Evolutionary conservation across 2,113 vertebrate genomes (phyloP).

Genomic region (Perognathus longimembris): DNA sequence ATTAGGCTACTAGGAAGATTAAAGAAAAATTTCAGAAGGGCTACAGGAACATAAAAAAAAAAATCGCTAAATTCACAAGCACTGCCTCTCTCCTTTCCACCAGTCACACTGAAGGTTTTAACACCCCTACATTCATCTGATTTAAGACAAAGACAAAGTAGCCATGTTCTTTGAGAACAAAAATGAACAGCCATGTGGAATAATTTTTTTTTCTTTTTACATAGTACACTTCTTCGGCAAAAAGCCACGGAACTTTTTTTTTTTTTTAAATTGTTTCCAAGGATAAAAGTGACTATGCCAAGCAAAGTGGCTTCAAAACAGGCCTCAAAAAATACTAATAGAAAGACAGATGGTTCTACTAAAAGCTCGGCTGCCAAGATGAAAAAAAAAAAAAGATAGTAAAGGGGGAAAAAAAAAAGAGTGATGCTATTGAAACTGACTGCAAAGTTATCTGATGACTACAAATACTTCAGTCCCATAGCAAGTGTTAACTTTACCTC

Average conservation of each 20-base stretch:
- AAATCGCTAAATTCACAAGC: conserved; percentile 22
- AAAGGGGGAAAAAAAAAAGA: conserved; percentile 88
- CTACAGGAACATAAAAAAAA: background rate
- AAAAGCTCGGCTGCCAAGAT: conserved; percentile 95
- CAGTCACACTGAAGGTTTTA: conserved; percentile 30
- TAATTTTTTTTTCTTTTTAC: conserved; percentile 83
- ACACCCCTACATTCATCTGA: conserved; percentile 70
- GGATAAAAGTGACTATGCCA: conserved; percentile 98
- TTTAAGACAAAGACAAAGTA: conserved; percentile 88
- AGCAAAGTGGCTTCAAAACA: conserved; percentile 92
- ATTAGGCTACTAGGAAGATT: conserved; percentile 70
- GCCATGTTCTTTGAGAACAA: conserved; percentile 86
- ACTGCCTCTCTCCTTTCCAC: background rate
- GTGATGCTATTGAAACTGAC: conserved; percentile 96
- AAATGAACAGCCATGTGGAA: conserved; percentile 94
- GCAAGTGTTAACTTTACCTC: conserved; percentile 90
- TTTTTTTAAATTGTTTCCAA: conserved; percentile 93
- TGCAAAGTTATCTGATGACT: conserved; percentile 91
- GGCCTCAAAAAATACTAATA: conserved; percentile 95
- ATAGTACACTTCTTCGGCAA: conserved; percentile 93
- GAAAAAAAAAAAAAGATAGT: conserved; percentile 90
- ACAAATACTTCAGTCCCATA: conserved; percentile 89
- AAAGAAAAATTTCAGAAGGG: conserved; percentile 58
- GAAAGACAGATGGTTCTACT: conserved; percentile 99
- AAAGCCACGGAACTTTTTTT: conserved; percentile 93